Base-by-base conservation (phyloP, 2,888 invertebrate species). In the Zygogramma bicolorata region DNA sequence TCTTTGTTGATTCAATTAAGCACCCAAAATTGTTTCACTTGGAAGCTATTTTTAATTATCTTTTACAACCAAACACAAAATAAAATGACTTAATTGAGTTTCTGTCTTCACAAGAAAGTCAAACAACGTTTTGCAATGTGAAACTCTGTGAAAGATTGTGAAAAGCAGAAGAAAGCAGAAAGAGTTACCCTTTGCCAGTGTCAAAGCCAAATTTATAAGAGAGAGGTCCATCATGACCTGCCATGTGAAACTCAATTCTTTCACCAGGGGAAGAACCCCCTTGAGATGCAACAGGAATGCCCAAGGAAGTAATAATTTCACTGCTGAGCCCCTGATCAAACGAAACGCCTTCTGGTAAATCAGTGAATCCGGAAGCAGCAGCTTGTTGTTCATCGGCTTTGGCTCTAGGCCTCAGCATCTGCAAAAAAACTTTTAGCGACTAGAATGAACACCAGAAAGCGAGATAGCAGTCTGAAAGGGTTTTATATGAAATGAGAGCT, bases 121-220 rank as follows among this genome's bases (percentile, higher is more conserved):
- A 53, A 53, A 53, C 53, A 53, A 27, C 53, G 53, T 27, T n/a
- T n/a, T n/a, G 27, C 13, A 22, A n/a, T 4, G n/a, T 25, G 27
- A n/a, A 53, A 53, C 25, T 53, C 13, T 6, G 53, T 53, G 5
- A 27, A 27, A 25, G 27, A 53, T 25, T 53, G 27, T 15, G n/a
- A n/a, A n/a, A n/a, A 53, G 49, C 60, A 66, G 42, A 58, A 40
- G 65, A 65, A 70, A 71, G 66, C 68, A 65, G 70, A 63, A 71
- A 66, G 68, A 68, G 68, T 87, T 88, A 95, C 95, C 95, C 95
- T 88, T 92, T 92, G 81, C 95, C 95, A 62, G 95, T 95, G 84
- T 95, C 94, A 85, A 90, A 95, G 81, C 95, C 95, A 86, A 94
- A 95, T 86, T 95, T 92, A 86, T 95, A 95, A 78, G 93, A 93